A percentile compares a stretch with the other conserved stretches of the same genome.
phyloP scores from a whole-genome alignment of 2,888 invertebrate species.

The Leptinotarsa rubiginosa region DNA sequence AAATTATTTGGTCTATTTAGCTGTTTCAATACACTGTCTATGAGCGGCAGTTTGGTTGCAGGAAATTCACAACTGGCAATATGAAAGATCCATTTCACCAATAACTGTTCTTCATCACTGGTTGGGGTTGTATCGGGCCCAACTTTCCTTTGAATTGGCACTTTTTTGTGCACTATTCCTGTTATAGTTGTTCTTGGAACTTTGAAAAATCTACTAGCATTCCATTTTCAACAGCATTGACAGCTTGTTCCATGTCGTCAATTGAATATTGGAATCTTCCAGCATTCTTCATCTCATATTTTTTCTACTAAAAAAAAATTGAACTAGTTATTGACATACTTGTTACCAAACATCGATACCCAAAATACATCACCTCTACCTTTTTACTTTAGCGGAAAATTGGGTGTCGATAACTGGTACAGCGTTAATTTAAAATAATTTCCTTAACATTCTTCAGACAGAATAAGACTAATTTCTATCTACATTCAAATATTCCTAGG shows the following conservation, averaged over 20 bases:
- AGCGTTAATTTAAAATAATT: slow-evolving; percentile 16
- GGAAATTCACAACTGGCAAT: slow-evolving; percentile 16
- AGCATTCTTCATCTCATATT: slow-evolving; percentile 24
- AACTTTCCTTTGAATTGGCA: too few relatives aligned
- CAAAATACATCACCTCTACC: slow-evolving; percentile 4
- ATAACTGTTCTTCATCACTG: slow-evolving; percentile 29
- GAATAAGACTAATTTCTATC: slow-evolving; percentile 20
- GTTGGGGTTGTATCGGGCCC: background rate
- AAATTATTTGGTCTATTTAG: slow-evolving; percentile 18
- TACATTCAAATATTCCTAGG: slow-evolving; percentile 15
- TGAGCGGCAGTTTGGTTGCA: slow-evolving; percentile 25
- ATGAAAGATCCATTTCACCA: slow-evolving; percentile 28
- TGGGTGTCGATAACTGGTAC: background rate
- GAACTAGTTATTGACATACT: slow-evolving; percentile 24
- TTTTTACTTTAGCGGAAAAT: slow-evolving; percentile 22
- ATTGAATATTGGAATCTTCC: slow-evolving; percentile 29
- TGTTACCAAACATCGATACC: background rate
- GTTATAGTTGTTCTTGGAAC: too few relatives aligned
- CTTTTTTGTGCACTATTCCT: too few relatives aligned
- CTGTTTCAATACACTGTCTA: slow-evolving; percentile 23
- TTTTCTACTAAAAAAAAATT: slow-evolving; percentile 14
- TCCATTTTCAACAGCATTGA: slow-evolving; percentile 27
- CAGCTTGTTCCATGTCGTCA: slow-evolving; percentile 24
- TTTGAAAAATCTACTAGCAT: slow-evolving; percentile 38
- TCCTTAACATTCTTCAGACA: slow-evolving; percentile 15